Conservation (phyloP, 2,113 vertebrate species). For the Echinops telfairi region DNA sequence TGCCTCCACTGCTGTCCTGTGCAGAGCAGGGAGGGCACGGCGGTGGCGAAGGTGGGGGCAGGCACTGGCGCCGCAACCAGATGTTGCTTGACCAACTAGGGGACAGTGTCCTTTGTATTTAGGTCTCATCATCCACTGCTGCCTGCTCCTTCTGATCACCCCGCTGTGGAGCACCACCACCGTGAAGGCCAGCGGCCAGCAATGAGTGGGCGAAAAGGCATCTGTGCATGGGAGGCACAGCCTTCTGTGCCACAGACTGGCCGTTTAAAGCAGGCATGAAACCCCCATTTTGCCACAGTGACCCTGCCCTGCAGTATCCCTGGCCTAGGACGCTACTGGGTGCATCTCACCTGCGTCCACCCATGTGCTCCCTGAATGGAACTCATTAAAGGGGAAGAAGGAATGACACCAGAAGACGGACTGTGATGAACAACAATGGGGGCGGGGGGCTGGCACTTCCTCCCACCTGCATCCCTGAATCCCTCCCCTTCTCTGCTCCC, state of each 20-base stretch:
- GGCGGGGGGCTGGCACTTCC: background rate
- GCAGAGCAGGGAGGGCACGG: background rate
- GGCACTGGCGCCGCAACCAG: background rate
- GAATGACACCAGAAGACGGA: background rate
- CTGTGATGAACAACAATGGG: background rate
- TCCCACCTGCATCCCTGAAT: background rate
- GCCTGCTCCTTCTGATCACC: background rate
- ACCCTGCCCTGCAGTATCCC: background rate
- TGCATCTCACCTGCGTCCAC: rapidly evolving
- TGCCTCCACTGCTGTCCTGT: background rate
- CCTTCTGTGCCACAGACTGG: background rate
- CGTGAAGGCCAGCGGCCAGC: background rate
- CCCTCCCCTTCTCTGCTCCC: background rate
- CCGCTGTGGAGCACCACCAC: background rate
- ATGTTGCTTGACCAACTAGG: background rate
- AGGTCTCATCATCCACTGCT: background rate
- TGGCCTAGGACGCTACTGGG: background rate
- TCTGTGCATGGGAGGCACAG: background rate
- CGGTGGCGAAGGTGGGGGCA: background rate
- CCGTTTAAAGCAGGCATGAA: background rate
- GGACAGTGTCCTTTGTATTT: background rate
- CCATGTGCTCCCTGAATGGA: background rate
- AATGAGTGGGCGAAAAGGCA: background rate
- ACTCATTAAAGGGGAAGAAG: background rate
- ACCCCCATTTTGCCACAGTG: background rate